Conservation (phyloP, 2,797 vertebrate species). For the Platalea minor region DNA sequence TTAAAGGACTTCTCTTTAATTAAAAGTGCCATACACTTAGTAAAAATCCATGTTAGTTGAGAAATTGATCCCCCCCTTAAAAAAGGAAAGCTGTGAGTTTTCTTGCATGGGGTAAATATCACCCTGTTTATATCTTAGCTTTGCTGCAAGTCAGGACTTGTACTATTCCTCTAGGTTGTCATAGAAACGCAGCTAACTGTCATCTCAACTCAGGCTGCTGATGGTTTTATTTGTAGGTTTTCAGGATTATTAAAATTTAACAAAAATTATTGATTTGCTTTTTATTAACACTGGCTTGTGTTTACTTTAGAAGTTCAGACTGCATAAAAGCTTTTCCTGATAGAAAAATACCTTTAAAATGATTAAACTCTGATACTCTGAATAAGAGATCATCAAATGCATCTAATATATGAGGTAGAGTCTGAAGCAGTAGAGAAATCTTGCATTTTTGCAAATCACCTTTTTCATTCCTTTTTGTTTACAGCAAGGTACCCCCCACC, state of each 20-base stretch:
- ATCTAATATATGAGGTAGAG: slow-evolving; percentile 54
- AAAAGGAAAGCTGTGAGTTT: slow-evolving; percentile 66
- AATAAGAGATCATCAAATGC: neutral
- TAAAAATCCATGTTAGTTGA: slow-evolving; percentile 66
- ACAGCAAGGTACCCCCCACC: neutral
- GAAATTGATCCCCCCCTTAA: slow-evolving; percentile 46
- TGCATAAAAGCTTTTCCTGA: slow-evolving; percentile 50
- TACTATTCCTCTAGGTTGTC: slow-evolving; percentile 76
- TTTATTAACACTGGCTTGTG: slow-evolving; percentile 75
- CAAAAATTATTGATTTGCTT: slow-evolving; percentile 82
- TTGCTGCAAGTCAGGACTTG: slow-evolving; percentile 77
- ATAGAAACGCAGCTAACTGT: slow-evolving; percentile 82
- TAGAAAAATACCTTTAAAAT: slow-evolving; percentile 30
- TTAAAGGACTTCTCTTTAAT: slow-evolving; percentile 71
- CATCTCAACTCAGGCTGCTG: slow-evolving; percentile 76
- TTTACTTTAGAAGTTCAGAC: slow-evolving; percentile 73
- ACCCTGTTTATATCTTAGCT: slow-evolving; percentile 76
- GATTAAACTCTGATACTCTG: slow-evolving; percentile 26
- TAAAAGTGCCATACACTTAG: slow-evolving; percentile 69
- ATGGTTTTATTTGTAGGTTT: slow-evolving; percentile 82
- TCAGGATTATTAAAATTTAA: slow-evolving; percentile 85
- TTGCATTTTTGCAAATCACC: slow-evolving; percentile 62
- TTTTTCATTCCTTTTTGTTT: slow-evolving; percentile 73
- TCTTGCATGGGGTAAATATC: slow-evolving; percentile 78
- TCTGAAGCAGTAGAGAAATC: slow-evolving; percentile 54